Evolutionary conservation across 2,888 invertebrate species (phyloP).

Genomic region (Octodonta nipae): DNA sequence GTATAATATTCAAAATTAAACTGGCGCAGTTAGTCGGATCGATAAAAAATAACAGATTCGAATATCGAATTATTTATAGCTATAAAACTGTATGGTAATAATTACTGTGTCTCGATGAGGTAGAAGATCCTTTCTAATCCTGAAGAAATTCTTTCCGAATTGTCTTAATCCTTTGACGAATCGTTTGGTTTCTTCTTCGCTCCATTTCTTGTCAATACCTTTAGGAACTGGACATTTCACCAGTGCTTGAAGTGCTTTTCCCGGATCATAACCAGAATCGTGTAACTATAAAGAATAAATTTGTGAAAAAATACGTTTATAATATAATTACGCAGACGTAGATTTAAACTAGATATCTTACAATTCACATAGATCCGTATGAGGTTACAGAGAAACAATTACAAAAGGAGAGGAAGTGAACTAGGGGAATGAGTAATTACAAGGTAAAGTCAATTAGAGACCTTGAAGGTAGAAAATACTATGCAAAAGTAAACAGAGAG

Average conservation of each 20-base stretch:
- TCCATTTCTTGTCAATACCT: conserved; percentile 96
- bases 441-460: no score
- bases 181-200: conserved; percentile 93
- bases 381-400: no score
- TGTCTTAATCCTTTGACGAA: conserved; percentile 97
- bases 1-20: background rate
- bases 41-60: background rate
- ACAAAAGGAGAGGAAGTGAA: no score
- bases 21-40: background rate
- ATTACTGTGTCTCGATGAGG: conserved; percentile 89
- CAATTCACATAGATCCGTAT: no score
- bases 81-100: background rate
- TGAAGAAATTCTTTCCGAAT: conserved; percentile 98
- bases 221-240: conserved; percentile 95
- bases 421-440: no score
- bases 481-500: no score
- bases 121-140: conserved; percentile 88
- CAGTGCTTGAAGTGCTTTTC: conserved; percentile 87
- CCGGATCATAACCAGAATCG: conserved; percentile 91
- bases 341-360: no score
- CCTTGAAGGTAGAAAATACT: no score
- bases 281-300: conserved; percentile 51
- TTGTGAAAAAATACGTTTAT: background rate
- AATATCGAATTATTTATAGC: background rate
- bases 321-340: no score